Percentiles rank a stretch among this genome's conserved stretches.
Evolutionary conservation across 2,797 vertebrate genomes (phyloP).

Genomic region (Tarsius wallacei): DNA sequence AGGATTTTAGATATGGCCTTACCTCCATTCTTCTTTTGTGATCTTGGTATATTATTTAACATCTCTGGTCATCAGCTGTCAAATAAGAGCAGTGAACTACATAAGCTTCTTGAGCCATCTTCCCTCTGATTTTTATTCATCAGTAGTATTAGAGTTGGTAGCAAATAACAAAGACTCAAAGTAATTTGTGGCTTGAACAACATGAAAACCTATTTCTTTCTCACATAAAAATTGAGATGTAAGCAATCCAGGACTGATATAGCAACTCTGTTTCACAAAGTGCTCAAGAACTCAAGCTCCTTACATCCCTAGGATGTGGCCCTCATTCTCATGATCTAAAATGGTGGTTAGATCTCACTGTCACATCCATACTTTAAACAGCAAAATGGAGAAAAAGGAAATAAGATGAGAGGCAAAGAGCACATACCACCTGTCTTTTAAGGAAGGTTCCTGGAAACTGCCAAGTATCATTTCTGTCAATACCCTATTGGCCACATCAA

Average conservation of each 20-base stretch:
- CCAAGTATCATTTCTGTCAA: constrained; percentile 31
- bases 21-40: constrained; percentile 47
- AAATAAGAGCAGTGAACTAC: constrained; percentile 39
- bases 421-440: background rate
- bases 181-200: constrained; percentile 5
- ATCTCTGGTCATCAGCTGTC: constrained; percentile 42
- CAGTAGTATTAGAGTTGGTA: constrained; percentile 43
- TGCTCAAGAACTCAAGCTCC: background rate
- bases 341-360: constrained; percentile 6
- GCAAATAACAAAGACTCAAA: constrained; percentile 54
- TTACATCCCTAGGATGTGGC: background rate
- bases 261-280: constrained; percentile 41
- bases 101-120: constrained; percentile 43
- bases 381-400: constrained; percentile 42
- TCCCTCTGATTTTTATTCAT: constrained; percentile 63
- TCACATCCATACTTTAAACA: constrained; percentile 42
- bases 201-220: constrained; percentile 37
- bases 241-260: background rate
- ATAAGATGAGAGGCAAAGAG: constrained; percentile 31
- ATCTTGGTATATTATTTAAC: constrained; percentile 52
- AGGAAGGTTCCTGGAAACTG: constrained; percentile 51
- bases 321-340: constrained; percentile 21
- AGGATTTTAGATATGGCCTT: constrained; percentile 50
- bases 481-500: background rate
- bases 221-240: constrained; percentile 63